A percentile compares a stretch with the other conserved stretches of the same genome.
These are phyloP conservation scores for Stenurella melanura DNA, from an alignment of 2,888 invertebrate genomes.

Conservation along the genomic window DNA sequence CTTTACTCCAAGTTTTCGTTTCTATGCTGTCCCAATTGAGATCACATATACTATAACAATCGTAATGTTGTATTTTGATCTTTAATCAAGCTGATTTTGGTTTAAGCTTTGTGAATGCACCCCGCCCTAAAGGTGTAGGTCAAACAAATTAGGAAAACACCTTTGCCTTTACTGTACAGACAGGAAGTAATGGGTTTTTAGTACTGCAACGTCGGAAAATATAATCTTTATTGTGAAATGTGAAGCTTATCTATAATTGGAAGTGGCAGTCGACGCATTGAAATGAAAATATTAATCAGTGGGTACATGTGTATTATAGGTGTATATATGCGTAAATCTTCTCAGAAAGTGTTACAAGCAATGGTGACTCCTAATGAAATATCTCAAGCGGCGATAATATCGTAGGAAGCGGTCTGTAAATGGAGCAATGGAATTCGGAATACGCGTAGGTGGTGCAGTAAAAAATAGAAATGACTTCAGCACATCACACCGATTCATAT, in stretches of 20 bases:
- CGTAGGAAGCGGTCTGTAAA: conserved; percentile 12
- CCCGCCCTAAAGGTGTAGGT: no score
- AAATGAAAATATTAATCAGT: conserved; percentile 12
- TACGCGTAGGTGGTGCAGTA: conserved; percentile 2
- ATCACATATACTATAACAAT: no score
- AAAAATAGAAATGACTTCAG: conserved; percentile 6
- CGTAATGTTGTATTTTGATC: no score
- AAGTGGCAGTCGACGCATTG: conserved; percentile 1
- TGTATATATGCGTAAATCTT: not conserved
- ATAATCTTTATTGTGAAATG: not conserved
- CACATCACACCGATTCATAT: not conserved
- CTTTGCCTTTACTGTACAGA: not conserved
- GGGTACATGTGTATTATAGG: not conserved
- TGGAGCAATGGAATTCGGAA: conserved; percentile 9
- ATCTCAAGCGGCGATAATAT: no score
- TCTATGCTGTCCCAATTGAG: no score
- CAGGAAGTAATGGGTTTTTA: conserved; percentile 7
- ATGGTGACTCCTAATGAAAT: not conserved
- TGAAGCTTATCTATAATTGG: conserved; percentile 4
- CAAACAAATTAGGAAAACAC: no score
- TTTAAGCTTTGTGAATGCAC: no score
- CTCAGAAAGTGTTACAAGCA: not conserved
- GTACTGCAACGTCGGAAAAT: conserved; percentile 7
- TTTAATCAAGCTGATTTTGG: no score
- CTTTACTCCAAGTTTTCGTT: no score